Conservation (phyloP, 1,140 invertebrate species). For the Saccostrea echinata region DNA sequence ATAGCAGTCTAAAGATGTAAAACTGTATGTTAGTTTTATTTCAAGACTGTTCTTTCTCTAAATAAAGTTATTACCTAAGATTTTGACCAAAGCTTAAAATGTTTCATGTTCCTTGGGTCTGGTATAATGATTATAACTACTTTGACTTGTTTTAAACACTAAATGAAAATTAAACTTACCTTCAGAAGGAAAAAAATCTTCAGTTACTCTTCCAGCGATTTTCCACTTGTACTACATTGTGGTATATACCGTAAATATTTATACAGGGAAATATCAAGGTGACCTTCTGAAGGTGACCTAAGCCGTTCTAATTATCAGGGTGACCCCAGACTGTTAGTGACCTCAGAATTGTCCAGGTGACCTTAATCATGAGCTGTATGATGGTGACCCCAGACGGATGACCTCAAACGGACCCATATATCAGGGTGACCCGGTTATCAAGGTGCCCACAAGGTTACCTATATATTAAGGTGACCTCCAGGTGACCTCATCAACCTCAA, state of each 20-base stretch:
- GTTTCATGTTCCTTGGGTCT: slow-evolving; percentile 5
- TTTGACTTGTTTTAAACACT: slow-evolving; percentile 2
- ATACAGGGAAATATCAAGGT: slow-evolving; percentile 23
- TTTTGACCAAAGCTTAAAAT: slow-evolving; percentile 26
- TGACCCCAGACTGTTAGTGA: not conserved
- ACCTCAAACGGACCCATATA: no score
- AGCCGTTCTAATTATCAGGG: slow-evolving; percentile 18
- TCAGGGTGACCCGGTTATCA: no score
- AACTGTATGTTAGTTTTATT: slow-evolving; percentile 32
- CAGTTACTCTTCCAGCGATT: not conserved
- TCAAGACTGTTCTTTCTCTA: slow-evolving; percentile 16
- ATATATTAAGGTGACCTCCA: no score
- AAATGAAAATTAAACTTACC: slow-evolving; percentile 24
- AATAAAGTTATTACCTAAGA: slow-evolving; percentile 3
- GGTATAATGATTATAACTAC: not conserved
- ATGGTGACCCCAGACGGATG: not conserved
- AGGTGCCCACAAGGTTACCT: no score
- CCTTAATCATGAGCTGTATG: not conserved
- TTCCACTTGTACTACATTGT: not conserved
- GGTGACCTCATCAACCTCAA: slow-evolving; percentile 42
- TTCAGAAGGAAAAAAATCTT: slow-evolving; percentile 21
- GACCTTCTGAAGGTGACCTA: slow-evolving; percentile 24
- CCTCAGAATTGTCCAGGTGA: not conserved
- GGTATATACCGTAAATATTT: slow-evolving; percentile 4
- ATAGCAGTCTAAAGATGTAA: not conserved